A percentile compares a stretch with the other conserved stretches of the same genome.
Evolutionary conservation across 2,888 invertebrate genomes (phyloP).

Genomic region (Elegia similella): DNA sequence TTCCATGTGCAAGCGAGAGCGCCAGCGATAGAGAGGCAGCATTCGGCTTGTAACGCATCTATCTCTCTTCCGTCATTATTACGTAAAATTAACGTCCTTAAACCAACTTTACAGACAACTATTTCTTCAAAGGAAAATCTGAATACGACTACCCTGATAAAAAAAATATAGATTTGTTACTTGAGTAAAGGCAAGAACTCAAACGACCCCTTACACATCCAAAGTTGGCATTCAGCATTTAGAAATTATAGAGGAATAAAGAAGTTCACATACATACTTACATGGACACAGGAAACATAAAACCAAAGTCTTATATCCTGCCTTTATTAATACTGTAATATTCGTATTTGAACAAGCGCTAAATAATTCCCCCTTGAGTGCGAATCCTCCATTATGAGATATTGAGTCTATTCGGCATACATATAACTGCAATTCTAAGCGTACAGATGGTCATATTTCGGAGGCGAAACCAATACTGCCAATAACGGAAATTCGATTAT

Average conservation of each 20-base stretch:
- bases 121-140: too few species aligned
- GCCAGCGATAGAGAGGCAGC: too few species aligned
- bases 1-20: too few species aligned
- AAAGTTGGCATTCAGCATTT: too few species aligned
- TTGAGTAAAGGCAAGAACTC: too few species aligned
- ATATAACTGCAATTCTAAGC: not conserved
- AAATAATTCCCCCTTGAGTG: not conserved
- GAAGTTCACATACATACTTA: not conserved
- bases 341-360: constrained; percentile 1
- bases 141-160: too few species aligned
- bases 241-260: not conserved
- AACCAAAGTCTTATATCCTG: not conserved
- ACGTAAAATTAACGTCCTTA: too few species aligned
- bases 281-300: not conserved
- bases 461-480: not conserved
- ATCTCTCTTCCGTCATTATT: too few species aligned
- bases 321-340: not conserved
- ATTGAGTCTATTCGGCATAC: not conserved
- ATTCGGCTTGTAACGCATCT: too few species aligned
- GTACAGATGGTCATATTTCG: not conserved
- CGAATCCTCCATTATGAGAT: not conserved
- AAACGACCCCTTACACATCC: too few species aligned
- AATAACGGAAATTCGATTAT: not conserved
- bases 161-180: too few species aligned
- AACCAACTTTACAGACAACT: too few species aligned